Percentiles rank a stretch among this genome's conserved stretches.
Conservation (phyloP, 2,113 vertebrate species). For the Elgaria multicarinata region DNA sequence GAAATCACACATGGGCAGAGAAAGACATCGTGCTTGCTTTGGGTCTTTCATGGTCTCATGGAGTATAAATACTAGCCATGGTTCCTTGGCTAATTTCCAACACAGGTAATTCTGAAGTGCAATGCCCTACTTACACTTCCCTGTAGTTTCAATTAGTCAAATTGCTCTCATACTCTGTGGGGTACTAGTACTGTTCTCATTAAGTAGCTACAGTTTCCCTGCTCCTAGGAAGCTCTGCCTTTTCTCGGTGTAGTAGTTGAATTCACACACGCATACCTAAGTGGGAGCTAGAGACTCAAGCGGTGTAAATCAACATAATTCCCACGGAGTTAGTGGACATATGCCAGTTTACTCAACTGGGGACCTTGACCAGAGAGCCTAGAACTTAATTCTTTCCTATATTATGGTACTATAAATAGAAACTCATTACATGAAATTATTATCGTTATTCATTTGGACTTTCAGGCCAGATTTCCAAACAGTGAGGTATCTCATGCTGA, state of each 20-base stretch:
- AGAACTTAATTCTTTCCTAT: background rate
- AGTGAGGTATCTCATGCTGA: background rate
- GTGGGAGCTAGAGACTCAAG: background rate
- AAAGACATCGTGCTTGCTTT: conserved; percentile 46
- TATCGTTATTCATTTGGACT: conserved; percentile 11
- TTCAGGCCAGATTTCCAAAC: conserved; percentile 35
- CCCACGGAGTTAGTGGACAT: background rate
- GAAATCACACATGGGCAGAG: background rate
- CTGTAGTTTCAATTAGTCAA: conserved; percentile 66
- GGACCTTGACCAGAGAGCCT: background rate
- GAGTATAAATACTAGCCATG: conserved; percentile 24
- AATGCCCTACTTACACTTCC: conserved; percentile 61
- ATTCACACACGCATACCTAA: background rate
- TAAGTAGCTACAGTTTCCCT: conserved; percentile 31
- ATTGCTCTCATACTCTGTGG: conserved; percentile 66
- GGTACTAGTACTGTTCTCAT: conserved; percentile 47
- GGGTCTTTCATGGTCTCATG: conserved; percentile 1
- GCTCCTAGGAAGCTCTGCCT: conserved; percentile 45
- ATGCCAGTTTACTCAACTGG: background rate
- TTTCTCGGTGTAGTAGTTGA: conserved; percentile 58
- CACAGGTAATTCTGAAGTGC: conserved; percentile 66
- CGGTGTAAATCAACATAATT: conserved; percentile 35
- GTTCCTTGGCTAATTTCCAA: conserved; percentile 55
- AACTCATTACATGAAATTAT: conserved; percentile 9
- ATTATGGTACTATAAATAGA: conserved; percentile 42